Percentiles rank a stretch among this genome's conserved stretches.
Conservation (phyloP, 2,888 invertebrate species). For the Aphrophora alni region DNA sequence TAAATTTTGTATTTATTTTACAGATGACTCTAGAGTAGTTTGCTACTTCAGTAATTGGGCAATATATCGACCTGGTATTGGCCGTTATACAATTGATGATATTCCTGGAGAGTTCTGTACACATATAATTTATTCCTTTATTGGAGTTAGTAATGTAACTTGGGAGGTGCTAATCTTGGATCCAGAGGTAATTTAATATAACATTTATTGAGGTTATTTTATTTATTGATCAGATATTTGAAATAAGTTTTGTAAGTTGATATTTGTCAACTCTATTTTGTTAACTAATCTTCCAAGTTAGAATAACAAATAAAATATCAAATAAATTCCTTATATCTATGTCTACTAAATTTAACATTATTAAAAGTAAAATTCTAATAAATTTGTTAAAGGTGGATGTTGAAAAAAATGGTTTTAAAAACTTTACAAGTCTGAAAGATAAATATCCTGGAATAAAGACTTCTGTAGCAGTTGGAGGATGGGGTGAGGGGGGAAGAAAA, state of each 20-base stretch:
- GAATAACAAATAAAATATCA: too few species aligned
- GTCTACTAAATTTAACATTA: too few species aligned
- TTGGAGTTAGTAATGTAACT: conserved; percentile 79
- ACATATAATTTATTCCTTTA: conserved; percentile 87
- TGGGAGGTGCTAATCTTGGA: conserved; percentile 82
- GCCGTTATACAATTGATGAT: conserved; percentile 83
- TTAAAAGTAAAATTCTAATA: too few species aligned
- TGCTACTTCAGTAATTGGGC: conserved; percentile 85
- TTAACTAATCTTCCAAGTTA: too few species aligned
- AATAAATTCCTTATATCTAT: too few species aligned
- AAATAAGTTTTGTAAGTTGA: too few species aligned
- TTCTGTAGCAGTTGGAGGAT: conserved; percentile 85
- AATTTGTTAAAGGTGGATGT: conserved; percentile 67
- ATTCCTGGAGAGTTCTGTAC: conserved; percentile 84
- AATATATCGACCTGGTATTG: conserved; percentile 80
- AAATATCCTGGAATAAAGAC: conserved; percentile 77
- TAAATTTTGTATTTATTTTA: neutral
- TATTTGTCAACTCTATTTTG: too few species aligned
- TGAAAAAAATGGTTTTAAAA: conserved; percentile 75
- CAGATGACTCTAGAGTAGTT: conserved; percentile 57
- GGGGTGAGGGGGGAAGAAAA: conserved; percentile 89
- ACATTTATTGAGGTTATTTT: too few species aligned
- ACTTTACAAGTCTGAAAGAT: conserved; percentile 76
- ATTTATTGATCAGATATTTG: too few species aligned
- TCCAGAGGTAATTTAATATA: conserved; percentile 71